Conservation (phyloP, 2,797 vertebrate species). For the Tamandua tetradactyla region DNA sequence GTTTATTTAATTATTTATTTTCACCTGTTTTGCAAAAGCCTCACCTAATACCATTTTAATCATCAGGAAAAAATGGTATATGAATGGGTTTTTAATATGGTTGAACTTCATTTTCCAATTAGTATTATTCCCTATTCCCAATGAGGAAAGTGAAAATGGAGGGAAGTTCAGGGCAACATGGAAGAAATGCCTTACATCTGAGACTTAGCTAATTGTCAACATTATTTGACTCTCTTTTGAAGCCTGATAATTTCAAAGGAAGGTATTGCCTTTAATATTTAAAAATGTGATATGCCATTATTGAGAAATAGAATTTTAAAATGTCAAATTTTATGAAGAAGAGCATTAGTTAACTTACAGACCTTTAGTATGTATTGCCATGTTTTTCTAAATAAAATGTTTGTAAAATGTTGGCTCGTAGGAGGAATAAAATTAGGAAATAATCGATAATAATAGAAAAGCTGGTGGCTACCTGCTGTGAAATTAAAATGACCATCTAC, state of each 20-base stretch:
- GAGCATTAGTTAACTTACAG: neutral
- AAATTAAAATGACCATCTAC: neutral
- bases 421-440: neutral
- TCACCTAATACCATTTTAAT: neutral
- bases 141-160: neutral
- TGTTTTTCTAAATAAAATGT: constrained; percentile 1
- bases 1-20: neutral
- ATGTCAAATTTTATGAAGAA: neutral
- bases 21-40: neutral
- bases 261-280: neutral
- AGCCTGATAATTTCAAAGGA: neutral
- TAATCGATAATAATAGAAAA: neutral
- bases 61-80: neutral
- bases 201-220: neutral
- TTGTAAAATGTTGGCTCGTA: neutral
- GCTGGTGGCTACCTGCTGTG: neutral
- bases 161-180: neutral
- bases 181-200: neutral
- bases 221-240: neutral
- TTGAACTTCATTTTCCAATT: neutral
- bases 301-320: constrained; percentile 18
- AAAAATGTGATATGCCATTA: neutral
- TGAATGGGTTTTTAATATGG: neutral
- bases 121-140: neutral
- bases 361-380: neutral